phyloP scores from a whole-genome alignment of 2,797 vertebrate species.

The Chanos chanos region DNA sequence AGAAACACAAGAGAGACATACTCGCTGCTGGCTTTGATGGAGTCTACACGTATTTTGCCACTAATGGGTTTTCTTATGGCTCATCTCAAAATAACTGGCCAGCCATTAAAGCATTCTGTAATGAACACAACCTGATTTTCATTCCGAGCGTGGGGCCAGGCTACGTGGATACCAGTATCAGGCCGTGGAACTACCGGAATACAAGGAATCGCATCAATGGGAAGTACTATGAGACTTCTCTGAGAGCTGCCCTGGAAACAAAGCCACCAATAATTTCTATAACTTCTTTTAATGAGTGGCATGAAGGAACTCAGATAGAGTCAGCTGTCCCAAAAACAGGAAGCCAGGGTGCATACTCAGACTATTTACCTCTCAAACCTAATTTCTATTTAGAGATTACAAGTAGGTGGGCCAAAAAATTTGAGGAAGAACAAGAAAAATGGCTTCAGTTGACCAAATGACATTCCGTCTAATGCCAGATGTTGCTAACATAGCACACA shows the following conservation, averaged over 20 bases:
- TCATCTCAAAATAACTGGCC: slow-evolving; percentile 93
- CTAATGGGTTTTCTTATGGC: slow-evolving; percentile 94
- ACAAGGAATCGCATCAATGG: slow-evolving; percentile 92
- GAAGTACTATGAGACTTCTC: slow-evolving; percentile 89
- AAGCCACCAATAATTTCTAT: slow-evolving; percentile 86
- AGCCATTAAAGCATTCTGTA: slow-evolving; percentile 84
- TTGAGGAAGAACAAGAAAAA: slow-evolving; percentile 72
- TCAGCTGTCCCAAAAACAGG: slow-evolving; percentile 86
- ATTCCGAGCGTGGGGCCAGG: slow-evolving; percentile 94
- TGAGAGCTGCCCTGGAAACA: slow-evolving; percentile 79
- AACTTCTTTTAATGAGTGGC: slow-evolving; percentile 98
- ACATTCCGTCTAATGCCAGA: no score
- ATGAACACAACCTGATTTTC: slow-evolving; percentile 85
- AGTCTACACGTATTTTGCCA: slow-evolving; percentile 95
- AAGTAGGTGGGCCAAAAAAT: slow-evolving; percentile 88
- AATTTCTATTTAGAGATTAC: slow-evolving; percentile 89
- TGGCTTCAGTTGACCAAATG: slow-evolving; percentile 54
- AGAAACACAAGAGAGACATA: slow-evolving; percentile 87
- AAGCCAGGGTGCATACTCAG: slow-evolving; percentile 77
- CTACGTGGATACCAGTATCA: slow-evolving; percentile 89
- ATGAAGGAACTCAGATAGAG: slow-evolving; percentile 97
- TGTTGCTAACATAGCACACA: not conserved
- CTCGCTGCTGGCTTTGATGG: slow-evolving; percentile 89
- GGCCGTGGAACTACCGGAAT: slow-evolving; percentile 94
- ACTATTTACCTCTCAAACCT: slow-evolving; percentile 91